Conservation (phyloP, 53 echinoderm and acorn worm genomes). For the Stichopus horrens region DNA sequence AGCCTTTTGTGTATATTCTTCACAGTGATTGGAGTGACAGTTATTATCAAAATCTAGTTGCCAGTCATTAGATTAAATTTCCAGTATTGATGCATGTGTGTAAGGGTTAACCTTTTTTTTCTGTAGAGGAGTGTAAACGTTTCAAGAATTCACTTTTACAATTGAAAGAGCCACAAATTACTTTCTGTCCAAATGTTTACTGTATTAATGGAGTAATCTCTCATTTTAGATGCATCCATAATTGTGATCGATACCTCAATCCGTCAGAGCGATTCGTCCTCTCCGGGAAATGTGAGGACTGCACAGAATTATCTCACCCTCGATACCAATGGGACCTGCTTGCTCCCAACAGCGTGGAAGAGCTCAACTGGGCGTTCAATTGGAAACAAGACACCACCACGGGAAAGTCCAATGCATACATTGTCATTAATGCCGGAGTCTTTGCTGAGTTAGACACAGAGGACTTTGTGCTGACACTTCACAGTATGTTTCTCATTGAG, state of each 20-base stretch:
- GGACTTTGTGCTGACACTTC: conserved; percentile 46
- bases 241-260: conserved; percentile 75
- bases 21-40: too few species aligned
- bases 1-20: too few species aligned
- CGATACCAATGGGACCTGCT: conserved; percentile 61
- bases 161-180: too few species aligned
- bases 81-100: too few species aligned
- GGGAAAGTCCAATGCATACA: conserved; percentile 57
- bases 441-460: conserved; percentile 53
- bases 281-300: conserved; percentile 71
- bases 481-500: conserved; percentile 43
- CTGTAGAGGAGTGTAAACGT: too few species aligned
- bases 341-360: conserved; percentile 23
- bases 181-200: too few species aligned
- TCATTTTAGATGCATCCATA: conserved; percentile 67
- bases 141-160: too few species aligned
- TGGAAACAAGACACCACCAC: conserved; percentile 78
- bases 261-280: conserved; percentile 79
- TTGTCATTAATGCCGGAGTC: conserved; percentile 57
- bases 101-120: too few species aligned
- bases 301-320: conserved; percentile 62
- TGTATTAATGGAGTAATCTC: too few species aligned
- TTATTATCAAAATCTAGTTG: too few species aligned
- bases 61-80: too few species aligned
- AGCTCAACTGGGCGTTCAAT: conserved; percentile 44